These are phyloP conservation scores for Lophochroa leadbeateri DNA, from an alignment of 2,113 vertebrate genomes.

Conservation along the genomic window DNA sequence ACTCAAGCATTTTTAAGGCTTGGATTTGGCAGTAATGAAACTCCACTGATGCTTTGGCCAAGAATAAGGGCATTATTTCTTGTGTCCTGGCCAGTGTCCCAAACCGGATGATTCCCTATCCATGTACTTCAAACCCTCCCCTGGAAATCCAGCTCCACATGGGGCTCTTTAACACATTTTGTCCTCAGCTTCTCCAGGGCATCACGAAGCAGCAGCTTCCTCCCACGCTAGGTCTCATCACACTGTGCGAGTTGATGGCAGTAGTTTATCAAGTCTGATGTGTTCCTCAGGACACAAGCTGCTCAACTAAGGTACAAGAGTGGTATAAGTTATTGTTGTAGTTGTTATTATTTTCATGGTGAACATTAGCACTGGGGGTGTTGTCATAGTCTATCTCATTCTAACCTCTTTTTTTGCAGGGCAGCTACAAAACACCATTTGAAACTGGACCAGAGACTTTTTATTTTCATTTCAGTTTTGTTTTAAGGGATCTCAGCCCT, in stretches of 20 bases:
- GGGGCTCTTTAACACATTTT: not conserved
- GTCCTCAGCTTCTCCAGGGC: constrained; percentile 31
- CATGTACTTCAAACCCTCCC: not conserved
- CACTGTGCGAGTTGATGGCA: not conserved
- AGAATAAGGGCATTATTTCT: constrained; percentile 3
- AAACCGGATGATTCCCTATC: not conserved
- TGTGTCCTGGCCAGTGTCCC: not conserved
- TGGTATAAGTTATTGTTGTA: not conserved
- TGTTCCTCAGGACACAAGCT: constrained; percentile 10
- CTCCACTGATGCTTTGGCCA: not conserved
- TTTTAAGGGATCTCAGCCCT: not conserved
- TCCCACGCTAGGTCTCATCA: not conserved
- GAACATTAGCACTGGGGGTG: not conserved
- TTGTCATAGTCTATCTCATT: not conserved
- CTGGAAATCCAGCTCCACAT: not conserved
- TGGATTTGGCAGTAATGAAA: not conserved
- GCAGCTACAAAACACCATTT: not conserved
- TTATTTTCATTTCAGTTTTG: constrained; percentile 9
- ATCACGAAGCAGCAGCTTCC: not conserved
- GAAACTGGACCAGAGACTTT: not conserved
- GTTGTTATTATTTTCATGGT: not conserved
- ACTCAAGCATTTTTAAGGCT: not conserved
- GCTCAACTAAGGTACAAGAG: not conserved
- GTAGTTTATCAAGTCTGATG: constrained; percentile 14
- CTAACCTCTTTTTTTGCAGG: not conserved